A percentile compares a stretch with the other conserved stretches of the same genome.
Evolutionary conservation across 1,140 invertebrate species (phyloP).

Genomic region (Drosophila bipectinata): DNA sequence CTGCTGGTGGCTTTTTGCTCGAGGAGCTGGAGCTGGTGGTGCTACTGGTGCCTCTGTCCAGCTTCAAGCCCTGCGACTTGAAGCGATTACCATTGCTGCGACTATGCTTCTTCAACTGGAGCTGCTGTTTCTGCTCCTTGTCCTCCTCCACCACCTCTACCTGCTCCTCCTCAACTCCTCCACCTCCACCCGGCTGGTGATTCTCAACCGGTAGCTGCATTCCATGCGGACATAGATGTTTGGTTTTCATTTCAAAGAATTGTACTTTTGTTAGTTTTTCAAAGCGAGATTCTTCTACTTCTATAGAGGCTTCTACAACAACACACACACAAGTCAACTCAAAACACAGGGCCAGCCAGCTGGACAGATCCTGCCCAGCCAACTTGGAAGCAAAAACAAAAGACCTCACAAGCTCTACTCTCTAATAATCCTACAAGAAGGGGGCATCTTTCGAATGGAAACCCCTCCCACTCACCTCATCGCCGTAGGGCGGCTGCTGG

Average conservation of each 20-base stretch:
- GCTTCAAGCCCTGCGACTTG: conserved; percentile 46
- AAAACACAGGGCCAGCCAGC: no score
- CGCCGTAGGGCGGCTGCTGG: conserved; percentile 65
- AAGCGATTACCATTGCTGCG: conserved; percentile 24
- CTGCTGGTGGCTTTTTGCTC: conserved; percentile 3
- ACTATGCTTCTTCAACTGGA: conserved; percentile 15
- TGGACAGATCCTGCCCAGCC: no score
- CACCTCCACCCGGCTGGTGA: background rate
- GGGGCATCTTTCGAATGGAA: background rate
- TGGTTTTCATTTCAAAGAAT: background rate
- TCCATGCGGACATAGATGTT: conserved; percentile 39
- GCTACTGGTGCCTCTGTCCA: conserved; percentile 10
- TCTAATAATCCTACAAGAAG: background rate
- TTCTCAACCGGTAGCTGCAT: conserved; percentile 59
- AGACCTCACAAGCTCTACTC: no score
- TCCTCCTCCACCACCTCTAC: background rate
- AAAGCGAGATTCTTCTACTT: no score
- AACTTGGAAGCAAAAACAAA: no score
- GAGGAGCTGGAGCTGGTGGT: background rate
- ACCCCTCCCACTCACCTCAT: conserved; percentile 52
- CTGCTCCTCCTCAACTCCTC: conserved; percentile 1
- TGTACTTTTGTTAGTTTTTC: background rate
- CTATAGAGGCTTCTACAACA: no score
- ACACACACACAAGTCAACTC: no score
- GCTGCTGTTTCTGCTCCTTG: conserved; percentile 8